Evolutionary conservation across 2,113 vertebrate species (phyloP).

Genomic region (Oriolus oriolus): DNA sequence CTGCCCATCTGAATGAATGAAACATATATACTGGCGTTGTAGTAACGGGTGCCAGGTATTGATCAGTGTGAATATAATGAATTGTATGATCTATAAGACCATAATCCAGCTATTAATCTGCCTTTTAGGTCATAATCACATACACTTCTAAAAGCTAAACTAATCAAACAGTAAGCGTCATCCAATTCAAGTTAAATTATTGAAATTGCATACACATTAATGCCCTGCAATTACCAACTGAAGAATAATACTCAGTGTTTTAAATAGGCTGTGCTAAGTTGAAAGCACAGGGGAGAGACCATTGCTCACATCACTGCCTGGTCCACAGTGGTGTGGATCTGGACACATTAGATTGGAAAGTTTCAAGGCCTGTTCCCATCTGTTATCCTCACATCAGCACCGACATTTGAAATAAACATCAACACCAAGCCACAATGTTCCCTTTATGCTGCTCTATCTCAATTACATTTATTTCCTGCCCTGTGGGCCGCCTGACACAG

Average conservation of each 20-base stretch:
- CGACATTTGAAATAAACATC: slow-evolving; percentile 26
- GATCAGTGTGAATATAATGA: slow-evolving; percentile 74
- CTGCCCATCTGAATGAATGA: slow-evolving; percentile 63
- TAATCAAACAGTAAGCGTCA: slow-evolving; percentile 64
- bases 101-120: slow-evolving; percentile 77
- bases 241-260: slow-evolving; percentile 57
- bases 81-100: slow-evolving; percentile 76
- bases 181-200: slow-evolving; percentile 73
- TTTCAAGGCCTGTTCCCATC: background rate
- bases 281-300: background rate
- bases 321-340: background rate
- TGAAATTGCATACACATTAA: slow-evolving; percentile 71
- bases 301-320: background rate
- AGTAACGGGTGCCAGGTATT: slow-evolving; percentile 72
- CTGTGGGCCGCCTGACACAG: background rate
- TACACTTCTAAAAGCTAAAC: slow-evolving; percentile 70
- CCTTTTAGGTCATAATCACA: slow-evolving; percentile 74
- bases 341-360: background rate
- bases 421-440: background rate
- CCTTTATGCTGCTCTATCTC: background rate
- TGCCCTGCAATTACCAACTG: slow-evolving; percentile 58
- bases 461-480: background rate
- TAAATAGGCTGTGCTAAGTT: slow-evolving; percentile 5
- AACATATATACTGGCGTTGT: slow-evolving; percentile 67
- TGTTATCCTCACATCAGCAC: background rate